Evolutionary conservation across 2,888 invertebrate species (phyloP), one percentile per base, ranked within the genome.

Genomic region (Spisula subtruncata): DNA sequence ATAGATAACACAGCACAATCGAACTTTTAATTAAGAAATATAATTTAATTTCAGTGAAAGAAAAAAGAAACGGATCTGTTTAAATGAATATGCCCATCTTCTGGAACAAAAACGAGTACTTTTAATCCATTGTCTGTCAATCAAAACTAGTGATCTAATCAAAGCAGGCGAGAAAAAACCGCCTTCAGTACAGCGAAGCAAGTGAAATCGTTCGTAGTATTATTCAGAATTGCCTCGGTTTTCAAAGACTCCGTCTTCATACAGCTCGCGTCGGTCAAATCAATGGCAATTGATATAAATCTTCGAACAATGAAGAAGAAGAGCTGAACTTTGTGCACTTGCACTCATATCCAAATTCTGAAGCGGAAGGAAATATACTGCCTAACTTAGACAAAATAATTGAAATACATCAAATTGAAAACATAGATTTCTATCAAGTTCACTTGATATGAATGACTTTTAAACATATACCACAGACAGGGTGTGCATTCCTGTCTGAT

Each of bases 71-170:
- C n/a, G 25, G 29, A 32, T 75, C 14, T 16, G 75, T 75, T 35
- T 32, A 75, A 71, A 75, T 75, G 75, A 75, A 35, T 75, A 35
- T 75, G 75, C 29, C 75, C 18, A 75, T 75, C 75, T 75, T 32
- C 32, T 14, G 4, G 16, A 35, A 75, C 75, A 75, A 35, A 35
- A 71, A 75, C n/a, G 5, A 66, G 32, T 6, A 25, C 32, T 35
- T 75, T 32, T 35, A 25, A 35, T 35, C 32, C 35, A 75, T 14
- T 18, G 75, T 66, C 10, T 75, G 75, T 75, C 75, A 75, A 18
- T 75, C 75, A 75, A 75, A 75, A 18, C 14, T 12, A 35, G 1
- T 32, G 75, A 35, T 75, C 29, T 35, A 29, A 29, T 75, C 75
- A 35, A 8, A 18, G 35, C 35, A 32, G 32, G 35, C 18, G 75